A percentile compares a stretch with the other conserved stretches of the same genome.
Evolutionary conservation across 2,797 vertebrate genomes (phyloP).

Genomic region (Pitangus sulphuratus): DNA sequence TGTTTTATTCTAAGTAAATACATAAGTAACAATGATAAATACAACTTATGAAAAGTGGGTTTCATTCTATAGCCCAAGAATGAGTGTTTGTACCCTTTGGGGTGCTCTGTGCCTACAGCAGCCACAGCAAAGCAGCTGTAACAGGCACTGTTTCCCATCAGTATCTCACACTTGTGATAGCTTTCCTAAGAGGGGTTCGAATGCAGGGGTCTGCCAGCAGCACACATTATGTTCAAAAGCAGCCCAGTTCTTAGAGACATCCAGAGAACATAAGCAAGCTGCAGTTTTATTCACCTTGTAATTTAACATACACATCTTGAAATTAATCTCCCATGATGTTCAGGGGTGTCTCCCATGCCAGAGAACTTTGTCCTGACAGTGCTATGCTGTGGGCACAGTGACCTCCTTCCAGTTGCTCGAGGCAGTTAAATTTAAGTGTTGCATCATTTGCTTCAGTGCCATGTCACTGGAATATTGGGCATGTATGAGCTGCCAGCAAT

Average conservation of each 20-base stretch:
- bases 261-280: not conserved
- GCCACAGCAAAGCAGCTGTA: not conserved
- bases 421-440: not conserved
- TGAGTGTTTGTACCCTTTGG: not conserved
- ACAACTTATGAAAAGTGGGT: not conserved
- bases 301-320: not conserved
- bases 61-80: not conserved
- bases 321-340: not conserved
- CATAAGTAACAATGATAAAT: not conserved
- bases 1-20: not conserved
- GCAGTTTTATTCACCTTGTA: rapidly evolving
- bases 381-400: not conserved
- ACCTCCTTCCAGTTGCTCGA: not conserved
- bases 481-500: rapidly evolving
- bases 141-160: not conserved
- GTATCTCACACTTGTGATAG: not conserved
- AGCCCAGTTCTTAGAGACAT: not conserved
- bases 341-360: not conserved
- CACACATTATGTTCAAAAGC: not conserved
- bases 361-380: not conserved
- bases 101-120: not conserved
- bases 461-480: not conserved
- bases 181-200: not conserved
- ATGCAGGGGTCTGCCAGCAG: not conserved
- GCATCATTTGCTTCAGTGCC: not conserved